Conservation (phyloP, 2,113 vertebrate species). For the Jaculus jaculus region DNA sequence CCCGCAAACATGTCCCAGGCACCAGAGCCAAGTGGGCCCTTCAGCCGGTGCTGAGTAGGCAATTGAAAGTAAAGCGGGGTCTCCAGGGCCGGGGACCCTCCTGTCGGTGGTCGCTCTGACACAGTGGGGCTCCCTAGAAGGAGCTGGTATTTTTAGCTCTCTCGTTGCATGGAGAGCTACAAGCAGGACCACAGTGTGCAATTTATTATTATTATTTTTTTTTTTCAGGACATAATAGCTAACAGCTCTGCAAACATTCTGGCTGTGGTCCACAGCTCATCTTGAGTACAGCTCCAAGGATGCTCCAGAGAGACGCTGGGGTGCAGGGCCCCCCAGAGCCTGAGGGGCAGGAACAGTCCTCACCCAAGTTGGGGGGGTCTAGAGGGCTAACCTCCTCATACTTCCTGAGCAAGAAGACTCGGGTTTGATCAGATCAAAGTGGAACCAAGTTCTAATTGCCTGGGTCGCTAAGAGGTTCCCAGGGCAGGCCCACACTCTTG, state of each 20-base stretch:
- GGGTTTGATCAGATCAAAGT: neutral
- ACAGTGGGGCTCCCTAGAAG: neutral
- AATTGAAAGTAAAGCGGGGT: constrained; percentile 50
- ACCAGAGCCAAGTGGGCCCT: constrained; percentile 11
- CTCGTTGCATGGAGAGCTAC: constrained; percentile 58
- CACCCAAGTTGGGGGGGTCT: neutral
- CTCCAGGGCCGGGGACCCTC: neutral
- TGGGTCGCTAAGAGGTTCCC: neutral
- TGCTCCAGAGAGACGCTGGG: neutral
- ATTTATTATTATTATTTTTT: constrained; percentile 55
- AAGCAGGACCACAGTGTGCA: neutral
- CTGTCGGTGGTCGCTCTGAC: neutral
- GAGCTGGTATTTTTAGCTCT: constrained; percentile 52
- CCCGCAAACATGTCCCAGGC: neutral
- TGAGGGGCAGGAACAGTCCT: neutral
- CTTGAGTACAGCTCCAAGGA: neutral
- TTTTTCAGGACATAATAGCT: constrained; percentile 68
- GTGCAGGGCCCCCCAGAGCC: neutral
- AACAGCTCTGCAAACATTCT: constrained; percentile 70
- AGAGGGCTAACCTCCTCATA: neutral
- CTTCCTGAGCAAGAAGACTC: neutral
- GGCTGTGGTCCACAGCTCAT: constrained; percentile 41
- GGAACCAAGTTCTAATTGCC: neutral
- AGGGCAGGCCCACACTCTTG: neutral
- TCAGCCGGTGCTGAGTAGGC: constrained; percentile 30